A percentile compares a stretch with the other conserved stretches of the same genome.
Evolutionary conservation across 2,888 invertebrate species (phyloP).

Genomic region (Saturnia japonica): DNA sequence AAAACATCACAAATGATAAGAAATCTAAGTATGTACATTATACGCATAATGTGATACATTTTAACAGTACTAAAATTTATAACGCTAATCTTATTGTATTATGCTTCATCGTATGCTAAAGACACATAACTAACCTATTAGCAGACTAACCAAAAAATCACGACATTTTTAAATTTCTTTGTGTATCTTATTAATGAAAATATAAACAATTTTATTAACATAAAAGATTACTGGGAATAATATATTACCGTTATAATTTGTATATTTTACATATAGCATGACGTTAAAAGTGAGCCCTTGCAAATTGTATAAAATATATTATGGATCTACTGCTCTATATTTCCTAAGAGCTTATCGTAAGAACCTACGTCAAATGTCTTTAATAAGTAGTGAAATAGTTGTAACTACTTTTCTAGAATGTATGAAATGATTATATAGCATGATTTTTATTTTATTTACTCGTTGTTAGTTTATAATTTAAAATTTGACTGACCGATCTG

Average conservation of each 20-base stretch:
- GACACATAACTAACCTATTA: not conserved
- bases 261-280: not conserved
- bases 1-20: slow-evolving; percentile 58
- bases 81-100: slow-evolving; percentile 18
- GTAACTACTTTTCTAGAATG: not conserved
- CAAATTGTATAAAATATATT: too few species aligned
- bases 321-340: too few species aligned
- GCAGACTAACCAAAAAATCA: not conserved
- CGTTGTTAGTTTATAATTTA: not conserved
- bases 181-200: too few species aligned
- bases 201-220: not conserved
- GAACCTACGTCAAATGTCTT: not conserved
- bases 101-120: slow-evolving; percentile 15
- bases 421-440: not conserved
- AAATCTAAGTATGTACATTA: slow-evolving; percentile 67
- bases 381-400: not conserved
- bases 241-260: not conserved
- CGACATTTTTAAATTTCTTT: not conserved
- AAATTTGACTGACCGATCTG: too few species aligned
- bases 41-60: slow-evolving; percentile 43
- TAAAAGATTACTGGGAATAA: not conserved
- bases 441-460: not conserved
- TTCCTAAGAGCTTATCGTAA: too few species aligned
- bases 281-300: not conserved
- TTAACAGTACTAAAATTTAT: slow-evolving; percentile 29